Base-by-base conservation (phyloP, 2,113 vertebrate species). In the Haplochromis burtoni region DNA sequence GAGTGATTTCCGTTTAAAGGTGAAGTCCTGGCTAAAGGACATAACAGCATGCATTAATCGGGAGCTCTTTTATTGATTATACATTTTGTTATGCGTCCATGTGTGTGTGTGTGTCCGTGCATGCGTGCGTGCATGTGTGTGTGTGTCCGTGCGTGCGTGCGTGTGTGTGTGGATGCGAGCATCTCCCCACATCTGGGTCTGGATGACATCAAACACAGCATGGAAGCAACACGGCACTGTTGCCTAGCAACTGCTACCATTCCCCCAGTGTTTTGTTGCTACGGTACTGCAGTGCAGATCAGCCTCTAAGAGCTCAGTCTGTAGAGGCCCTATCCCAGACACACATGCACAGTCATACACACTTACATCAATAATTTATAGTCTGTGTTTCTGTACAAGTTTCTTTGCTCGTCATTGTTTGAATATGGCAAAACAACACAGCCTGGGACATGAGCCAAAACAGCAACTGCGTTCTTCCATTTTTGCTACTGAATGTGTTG, bases 211-310 rank as follows among this genome's bases (percentile, higher is more conserved):
- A 92, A 95, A 92, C 66, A 87, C 93, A 94, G 94, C 94, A 92
- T 92, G 94, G 94, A 91, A 89, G 94, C 92, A 94, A 95, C 92
- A 94, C 89, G 83, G 94, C 92, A 92, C 89, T 94, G 94, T 95
- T 95, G 95, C 96, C 93, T 95, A 95, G 95, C 95, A 96, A 96
- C 96, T 95, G 94, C 94, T 94, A 87, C 95, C 92, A 91, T 93
- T 93, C 93, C 93, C 94, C 93, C 87, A 92, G 95, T 96, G 93
- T 95, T 95, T 95, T 95, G 94, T 95, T 96, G 95, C 94, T 94
- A 95, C 94, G 91, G 91, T 95, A 86, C 95, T 96, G 96, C 95
- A 96, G 95, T 95, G 95, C 96, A 96, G 96, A 95, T 95, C 92
- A 93, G 90, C 93, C 93, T 94, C 88, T 88, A 87, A 93, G 93